A percentile compares a stretch with the other conserved stretches of the same genome.
phyloP scores from a whole-genome alignment of 2,888 invertebrate species.

The Allacma fusca region DNA sequence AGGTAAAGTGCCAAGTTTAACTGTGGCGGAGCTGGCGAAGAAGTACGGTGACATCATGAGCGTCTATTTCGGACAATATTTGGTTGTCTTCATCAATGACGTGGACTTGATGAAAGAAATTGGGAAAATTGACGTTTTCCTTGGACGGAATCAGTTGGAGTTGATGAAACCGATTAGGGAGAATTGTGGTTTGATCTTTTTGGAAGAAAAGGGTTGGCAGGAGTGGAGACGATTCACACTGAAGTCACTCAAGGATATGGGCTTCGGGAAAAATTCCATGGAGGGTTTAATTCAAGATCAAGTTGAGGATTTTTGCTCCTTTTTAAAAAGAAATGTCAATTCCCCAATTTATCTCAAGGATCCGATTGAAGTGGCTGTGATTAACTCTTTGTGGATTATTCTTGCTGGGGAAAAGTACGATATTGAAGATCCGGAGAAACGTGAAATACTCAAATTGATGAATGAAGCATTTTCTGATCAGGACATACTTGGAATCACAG shows the following conservation, averaged over 20 bases:
- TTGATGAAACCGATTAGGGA: slow-evolving; percentile 50
- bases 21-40: slow-evolving; percentile 51
- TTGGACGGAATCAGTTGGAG: slow-evolving; percentile 53
- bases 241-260: slow-evolving; percentile 54
- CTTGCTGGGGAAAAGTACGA: slow-evolving; percentile 58
- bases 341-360: slow-evolving; percentile 55
- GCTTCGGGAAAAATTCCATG: slow-evolving; percentile 58
- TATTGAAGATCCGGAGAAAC: slow-evolving; percentile 56
- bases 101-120: slow-evolving; percentile 54
- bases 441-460: slow-evolving; percentile 38
- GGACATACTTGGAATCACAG: slow-evolving; percentile 55
- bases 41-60: slow-evolving; percentile 56
- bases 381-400: slow-evolving; percentile 55
- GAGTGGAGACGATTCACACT: slow-evolving; percentile 54
- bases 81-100: slow-evolving; percentile 57
- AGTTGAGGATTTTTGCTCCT: slow-evolving; percentile 43
- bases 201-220: slow-evolving; percentile 56
- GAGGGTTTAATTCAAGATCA: slow-evolving; percentile 54
- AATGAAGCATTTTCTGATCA: slow-evolving; percentile 56
- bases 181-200: slow-evolving; percentile 51
- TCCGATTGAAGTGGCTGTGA: slow-evolving; percentile 53
- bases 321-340: slow-evolving; percentile 42
- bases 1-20: slow-evolving; percentile 50
- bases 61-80: slow-evolving; percentile 51
- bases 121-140: slow-evolving; percentile 53